Base-by-base conservation (phyloP, 2,113 vertebrate species). In the Hydropotes inermis region DNA sequence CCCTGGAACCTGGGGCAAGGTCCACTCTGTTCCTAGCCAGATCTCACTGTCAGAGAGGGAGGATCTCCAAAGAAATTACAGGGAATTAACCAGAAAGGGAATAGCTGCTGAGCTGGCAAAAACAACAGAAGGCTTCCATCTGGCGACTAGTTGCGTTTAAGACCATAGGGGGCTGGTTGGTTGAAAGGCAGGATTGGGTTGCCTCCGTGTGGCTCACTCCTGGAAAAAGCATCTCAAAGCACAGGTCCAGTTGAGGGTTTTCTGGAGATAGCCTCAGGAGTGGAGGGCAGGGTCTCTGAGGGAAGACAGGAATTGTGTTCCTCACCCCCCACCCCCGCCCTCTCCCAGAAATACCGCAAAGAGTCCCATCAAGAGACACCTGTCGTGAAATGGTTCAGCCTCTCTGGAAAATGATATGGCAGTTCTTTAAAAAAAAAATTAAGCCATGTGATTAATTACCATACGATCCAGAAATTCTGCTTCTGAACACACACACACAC, bases 71-170 rank as follows among this genome's bases (percentile, higher is more conserved):
- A 88, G 91, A 95, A 50, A 81, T 86, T 6, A 0, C 15, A 64
- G 58, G 36, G 50, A 89, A 6, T 83, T 74, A 70, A 74, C 52
- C 50, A 84, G 93, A 58, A 90, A 54, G 43, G 19, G 79, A 45
- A 12, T 52, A 11, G 39, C 89, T 76, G 25, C 55, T 13, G 55
- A 11, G 7, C 30, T 61, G 76, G 30, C 78, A 79, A 74, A 87
- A 92, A 74, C 74, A 87, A 13, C 39, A 82, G 86, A 81, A 88
- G 64, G 83, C 43, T 55, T 90, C 84, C 55, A 45, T 87, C 84
- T 89, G 88, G 84, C 6, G 2, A 12, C 43, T 12, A 50, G 74
- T 47, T 95, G 52, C 9, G 6, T 54, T 33, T 4, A 17, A 55
- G 57, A 70, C 76, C 64, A 23, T 43, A 19, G 43, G 81, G 85